Base-by-base conservation (phyloP, 1,140 invertebrate species). In the Drosophila mojavensis region DNA sequence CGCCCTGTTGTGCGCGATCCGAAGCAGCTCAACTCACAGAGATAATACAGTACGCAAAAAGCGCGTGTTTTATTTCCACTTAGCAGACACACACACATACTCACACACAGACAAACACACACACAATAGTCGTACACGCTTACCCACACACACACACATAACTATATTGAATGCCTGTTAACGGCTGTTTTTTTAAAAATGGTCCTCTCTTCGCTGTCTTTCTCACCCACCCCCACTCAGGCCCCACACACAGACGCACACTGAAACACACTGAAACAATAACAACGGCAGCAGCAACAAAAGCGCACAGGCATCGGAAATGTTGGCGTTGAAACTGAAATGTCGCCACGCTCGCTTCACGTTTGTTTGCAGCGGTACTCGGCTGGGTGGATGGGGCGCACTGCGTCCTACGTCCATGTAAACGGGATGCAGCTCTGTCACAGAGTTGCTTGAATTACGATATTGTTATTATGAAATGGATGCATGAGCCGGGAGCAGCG, bases 391-490 rank as follows among this genome's bases (percentile, higher is more conserved):
- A 10, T 36, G 33, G 36, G 36, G 11, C 11, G 36, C 33, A 2
- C 10, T 39, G 3, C 61, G 53, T 58, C 47, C 68, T 88, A 33
- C 33, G 33, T 64, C 78, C 81, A 84, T 85, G 74, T 75, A 74
- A 75, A 67, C 59, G 64, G 64, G 20, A n/a, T 15, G 53, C 68
- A 39, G 45, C 66, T 47, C 84, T 88, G 84, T 79, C 84, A 89
- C 78, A 47, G 84, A 89, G 85, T 89, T 89, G 85, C 75, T 77
- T 89, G 84, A 89, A 89, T 89, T 89, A 89, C 84, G 84, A 89
- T 89, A 89, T 89, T 89, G 84, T 89, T 89, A 84, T 88, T 88
- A 88, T 84, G 89, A 89, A 89, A 89, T 89, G 84, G 85, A 89
- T 89, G 79, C 41, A 54, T 63, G 68, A 59, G 47, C 56, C 75